phyloP scores from a whole-genome alignment of 2,888 invertebrate species.

The Gonocerus acuteangulatus region DNA sequence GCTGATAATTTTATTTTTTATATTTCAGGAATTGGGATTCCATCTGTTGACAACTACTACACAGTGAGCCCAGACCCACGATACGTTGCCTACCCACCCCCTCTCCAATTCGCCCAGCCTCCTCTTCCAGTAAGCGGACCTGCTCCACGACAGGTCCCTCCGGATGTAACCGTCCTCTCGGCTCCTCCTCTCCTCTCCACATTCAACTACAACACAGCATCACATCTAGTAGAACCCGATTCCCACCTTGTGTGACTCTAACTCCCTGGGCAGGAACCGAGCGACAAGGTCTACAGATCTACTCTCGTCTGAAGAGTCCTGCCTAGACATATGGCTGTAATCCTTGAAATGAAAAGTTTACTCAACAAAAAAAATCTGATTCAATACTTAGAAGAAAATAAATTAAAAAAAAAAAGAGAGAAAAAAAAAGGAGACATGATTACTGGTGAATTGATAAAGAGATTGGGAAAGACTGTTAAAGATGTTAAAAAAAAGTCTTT shows the following conservation, averaged over 20 bases:
- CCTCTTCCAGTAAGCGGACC: conserved; percentile 37
- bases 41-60: conserved; percentile 32
- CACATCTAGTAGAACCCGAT: conserved; percentile 38
- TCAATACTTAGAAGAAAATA: too few species aligned
- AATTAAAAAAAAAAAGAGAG: too few species aligned
- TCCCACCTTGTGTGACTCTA: conserved; percentile 40
- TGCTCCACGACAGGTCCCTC: conserved; percentile 41
- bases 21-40: conserved; percentile 17
- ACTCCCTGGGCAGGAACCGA: conserved; percentile 32
- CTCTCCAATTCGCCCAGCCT: conserved; percentile 54
- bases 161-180: conserved; percentile 39
- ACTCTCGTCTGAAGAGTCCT: conserved; percentile 29
- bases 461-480: background rate
- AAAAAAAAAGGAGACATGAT: background rate
- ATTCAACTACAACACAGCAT: conserved; percentile 36
- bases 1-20: too few species aligned
- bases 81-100: conserved; percentile 72
- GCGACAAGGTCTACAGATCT: conserved; percentile 28
- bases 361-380: too few species aligned
- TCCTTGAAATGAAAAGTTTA: too few species aligned
- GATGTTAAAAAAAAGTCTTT: background rate
- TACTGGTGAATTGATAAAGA: background rate
- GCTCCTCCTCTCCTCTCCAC: conserved; percentile 38
- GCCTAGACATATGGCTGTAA: background rate
- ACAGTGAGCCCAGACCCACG: conserved; percentile 43